These are phyloP conservation scores for Myrmophylax atrothorax DNA, from an alignment of 2,113 vertebrate genomes.

Conservation along the genomic window DNA sequence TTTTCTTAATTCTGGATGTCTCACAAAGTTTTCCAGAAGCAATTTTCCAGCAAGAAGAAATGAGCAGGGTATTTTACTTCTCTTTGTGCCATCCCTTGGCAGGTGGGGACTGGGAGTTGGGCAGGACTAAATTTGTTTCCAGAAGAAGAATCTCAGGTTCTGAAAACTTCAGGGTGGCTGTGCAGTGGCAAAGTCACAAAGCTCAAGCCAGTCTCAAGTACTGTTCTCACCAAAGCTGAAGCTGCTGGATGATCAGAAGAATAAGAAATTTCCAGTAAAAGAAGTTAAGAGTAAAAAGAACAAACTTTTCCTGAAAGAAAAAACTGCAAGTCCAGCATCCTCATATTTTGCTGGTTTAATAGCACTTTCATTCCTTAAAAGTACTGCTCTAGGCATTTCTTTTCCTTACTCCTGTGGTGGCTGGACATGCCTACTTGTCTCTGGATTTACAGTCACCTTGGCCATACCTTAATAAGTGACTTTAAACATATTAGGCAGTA, in stretches of 20 bases:
- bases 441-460: not conserved
- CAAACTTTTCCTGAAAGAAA: not conserved
- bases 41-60: not conserved
- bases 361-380: not conserved
- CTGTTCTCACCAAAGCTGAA: not conserved
- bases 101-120: not conserved
- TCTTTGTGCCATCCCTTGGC: not conserved
- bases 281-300: not conserved
- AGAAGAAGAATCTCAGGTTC: not conserved
- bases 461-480: not conserved
- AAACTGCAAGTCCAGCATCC: not conserved
- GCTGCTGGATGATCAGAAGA: not conserved
- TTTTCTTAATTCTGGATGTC: not conserved
- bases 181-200: not conserved
- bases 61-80: not conserved
- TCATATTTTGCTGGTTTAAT: not conserved
- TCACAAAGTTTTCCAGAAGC: not conserved
- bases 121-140: not conserved
- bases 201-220: not conserved
- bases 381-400: accelerated
- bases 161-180: not conserved
- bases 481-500: accelerated
- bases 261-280: not conserved
- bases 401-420: not conserved
- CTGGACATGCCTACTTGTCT: not conserved